Base-by-base conservation (phyloP, 2,797 vertebrate species). In the Pseudomugil gertrudae region DNA sequence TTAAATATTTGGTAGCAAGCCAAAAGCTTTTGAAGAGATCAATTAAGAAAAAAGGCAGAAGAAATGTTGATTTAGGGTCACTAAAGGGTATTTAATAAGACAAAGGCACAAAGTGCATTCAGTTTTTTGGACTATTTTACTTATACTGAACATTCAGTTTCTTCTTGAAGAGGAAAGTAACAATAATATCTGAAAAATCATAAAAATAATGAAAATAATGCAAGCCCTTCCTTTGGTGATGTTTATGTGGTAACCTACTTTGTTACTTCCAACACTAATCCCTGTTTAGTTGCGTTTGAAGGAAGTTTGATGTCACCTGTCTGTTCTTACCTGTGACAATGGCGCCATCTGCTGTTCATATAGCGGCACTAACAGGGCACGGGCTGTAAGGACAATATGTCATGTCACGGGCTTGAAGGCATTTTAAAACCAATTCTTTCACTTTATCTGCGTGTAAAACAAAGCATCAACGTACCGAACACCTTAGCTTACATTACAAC, bases 301-400 rank as follows among this genome's bases (percentile, higher is more conserved):
- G 13, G 1, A 4, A 4, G 13, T 38, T 15, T 38, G 3, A 15
- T 3, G 7, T 3, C 24, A n/a, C 48, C 9, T 47, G 23, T 19
- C n/a, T 6, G 6, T n/a, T 4, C 0, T 79, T 81, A 94, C 93
- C 94, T 90, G 93, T 93, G 54, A 95, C 78, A 83, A 94, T 91
- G 40, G 87, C 82, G 62, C 93, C 94, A 69, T 82, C 92, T 90
- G 84, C 83, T 48, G 94, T 94, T 56, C 94, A 36, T 17, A 94
- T 24, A 15, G 93, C 93, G 0, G 94, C 93, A 40, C 93, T 92
- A 56, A 95, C 93, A 2, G 91, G 89, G 63, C 94, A 94, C 0
- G 27, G 66, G 77, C 93, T 95, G 83, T 94, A 94, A 0, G 93
- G 93, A 57, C 93, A 94, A 80, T 94, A 94, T 0, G 92, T 92